Evolutionary conservation across 2,888 invertebrate species (phyloP).

Genomic region (Tenthredo notha): DNA sequence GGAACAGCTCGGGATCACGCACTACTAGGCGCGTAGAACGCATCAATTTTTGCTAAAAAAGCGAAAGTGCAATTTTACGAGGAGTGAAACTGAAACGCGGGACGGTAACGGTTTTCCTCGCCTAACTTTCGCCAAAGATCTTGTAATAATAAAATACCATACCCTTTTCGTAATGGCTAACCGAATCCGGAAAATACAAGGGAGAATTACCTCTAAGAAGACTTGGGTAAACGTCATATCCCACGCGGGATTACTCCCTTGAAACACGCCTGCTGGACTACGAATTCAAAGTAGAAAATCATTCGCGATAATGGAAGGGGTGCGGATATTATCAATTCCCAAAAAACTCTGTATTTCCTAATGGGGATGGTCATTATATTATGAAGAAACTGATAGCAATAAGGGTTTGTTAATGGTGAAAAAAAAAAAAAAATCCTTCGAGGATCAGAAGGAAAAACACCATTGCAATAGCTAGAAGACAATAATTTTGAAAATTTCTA

Average conservation of each 20-base stretch:
- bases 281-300: neutral
- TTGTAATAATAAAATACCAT: constrained; percentile 8
- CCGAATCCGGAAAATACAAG: neutral
- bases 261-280: neutral
- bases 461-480: neutral
- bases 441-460: neutral
- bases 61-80: constrained; percentile 38
- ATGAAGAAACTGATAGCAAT: neutral
- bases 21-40: constrained; percentile 23
- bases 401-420: constrained; percentile 16
- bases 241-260: neutral
- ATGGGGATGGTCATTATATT: neutral
- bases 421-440: too few relatives aligned
- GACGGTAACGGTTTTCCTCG: neutral
- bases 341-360: neutral
- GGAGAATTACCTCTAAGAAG: neutral
- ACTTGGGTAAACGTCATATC: neutral
- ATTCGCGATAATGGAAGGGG: neutral
- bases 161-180: neutral
- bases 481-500: neutral
- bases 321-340: neutral
- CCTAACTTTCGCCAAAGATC: neutral
- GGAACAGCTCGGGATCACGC: constrained; percentile 42
- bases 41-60: constrained; percentile 5
- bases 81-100: neutral